Conservation (phyloP, 2,113 vertebrate species). For the Ailuropoda melanoleuca region DNA sequence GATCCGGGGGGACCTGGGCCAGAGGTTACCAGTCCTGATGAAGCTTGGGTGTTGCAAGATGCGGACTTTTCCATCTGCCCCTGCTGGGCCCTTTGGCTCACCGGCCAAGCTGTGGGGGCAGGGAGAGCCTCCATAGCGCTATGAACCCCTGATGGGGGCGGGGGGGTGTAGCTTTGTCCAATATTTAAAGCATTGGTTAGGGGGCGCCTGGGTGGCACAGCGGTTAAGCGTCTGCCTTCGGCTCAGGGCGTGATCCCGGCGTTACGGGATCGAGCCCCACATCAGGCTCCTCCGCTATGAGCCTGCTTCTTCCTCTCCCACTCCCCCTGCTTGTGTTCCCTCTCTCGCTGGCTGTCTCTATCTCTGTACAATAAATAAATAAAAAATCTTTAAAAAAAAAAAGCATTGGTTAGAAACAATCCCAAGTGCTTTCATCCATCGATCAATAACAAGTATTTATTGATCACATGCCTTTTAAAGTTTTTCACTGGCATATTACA, state of each 20-base stretch:
- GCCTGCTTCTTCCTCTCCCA: no score
- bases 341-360: no score
- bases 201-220: no score
- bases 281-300: no score
- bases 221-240: no score
- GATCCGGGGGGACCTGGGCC: background rate
- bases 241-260: no score
- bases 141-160: no score
- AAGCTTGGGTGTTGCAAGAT: background rate
- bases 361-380: no score
- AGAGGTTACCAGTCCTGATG: background rate
- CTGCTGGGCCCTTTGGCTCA: background rate
- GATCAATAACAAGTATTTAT: background rate
- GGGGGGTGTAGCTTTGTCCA: background rate
- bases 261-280: no score
- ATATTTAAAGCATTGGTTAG: background rate
- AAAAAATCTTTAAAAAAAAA: no score
- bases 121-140: background rate
- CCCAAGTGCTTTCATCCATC: background rate
- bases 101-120: background rate
- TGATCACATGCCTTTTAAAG: background rate
- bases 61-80: constrained; percentile 6
- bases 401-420: background rate
- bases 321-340: no score
- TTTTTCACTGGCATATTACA: background rate